These are phyloP conservation scores for Lasioglossum villosulum DNA, from an alignment of 2,888 invertebrate species.

Conservation along the genomic window DNA sequence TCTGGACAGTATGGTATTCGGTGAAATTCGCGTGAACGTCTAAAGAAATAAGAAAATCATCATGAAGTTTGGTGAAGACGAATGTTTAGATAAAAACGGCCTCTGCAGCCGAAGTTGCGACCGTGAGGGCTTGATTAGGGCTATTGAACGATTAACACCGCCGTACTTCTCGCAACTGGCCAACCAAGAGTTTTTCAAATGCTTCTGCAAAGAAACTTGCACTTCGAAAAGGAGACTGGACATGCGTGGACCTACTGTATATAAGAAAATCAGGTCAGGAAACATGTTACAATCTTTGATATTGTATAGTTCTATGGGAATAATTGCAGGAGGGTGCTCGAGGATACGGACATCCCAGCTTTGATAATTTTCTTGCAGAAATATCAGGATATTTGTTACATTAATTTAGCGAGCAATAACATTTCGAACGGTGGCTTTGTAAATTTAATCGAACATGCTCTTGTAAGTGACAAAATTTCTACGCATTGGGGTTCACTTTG, in stretches of 20 bases:
- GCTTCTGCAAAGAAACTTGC: conserved; percentile 85
- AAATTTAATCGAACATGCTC: conserved; percentile 69
- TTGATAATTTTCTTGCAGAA: conserved; percentile 85
- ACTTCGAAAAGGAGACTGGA: conserved; percentile 86
- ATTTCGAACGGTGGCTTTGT: conserved; percentile 80
- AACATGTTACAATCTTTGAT: conserved; percentile 1
- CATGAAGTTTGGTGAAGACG: conserved; percentile 27
- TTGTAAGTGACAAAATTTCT: conserved; percentile 61
- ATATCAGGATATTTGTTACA: conserved; percentile 84
- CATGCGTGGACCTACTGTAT: conserved; percentile 86
- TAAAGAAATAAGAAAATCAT: background rate
- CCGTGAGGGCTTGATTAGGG: background rate
- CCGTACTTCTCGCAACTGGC: background rate
- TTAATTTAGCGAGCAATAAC: conserved; percentile 87
- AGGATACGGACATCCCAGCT: conserved; percentile 85
- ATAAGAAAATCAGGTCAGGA: conserved; percentile 82
- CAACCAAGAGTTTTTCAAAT: conserved; percentile 71
- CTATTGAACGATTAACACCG: background rate
- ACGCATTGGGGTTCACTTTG: background rate
- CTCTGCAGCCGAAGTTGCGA: background rate
- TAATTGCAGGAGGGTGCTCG: conserved; percentile 83
- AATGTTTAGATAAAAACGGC: background rate
- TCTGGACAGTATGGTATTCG: conserved; percentile 28
- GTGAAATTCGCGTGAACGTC: conserved; percentile 12
- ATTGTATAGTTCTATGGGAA: background rate